Base-by-base conservation (phyloP, 2,113 vertebrate species). In the Colinus virginianus region DNA sequence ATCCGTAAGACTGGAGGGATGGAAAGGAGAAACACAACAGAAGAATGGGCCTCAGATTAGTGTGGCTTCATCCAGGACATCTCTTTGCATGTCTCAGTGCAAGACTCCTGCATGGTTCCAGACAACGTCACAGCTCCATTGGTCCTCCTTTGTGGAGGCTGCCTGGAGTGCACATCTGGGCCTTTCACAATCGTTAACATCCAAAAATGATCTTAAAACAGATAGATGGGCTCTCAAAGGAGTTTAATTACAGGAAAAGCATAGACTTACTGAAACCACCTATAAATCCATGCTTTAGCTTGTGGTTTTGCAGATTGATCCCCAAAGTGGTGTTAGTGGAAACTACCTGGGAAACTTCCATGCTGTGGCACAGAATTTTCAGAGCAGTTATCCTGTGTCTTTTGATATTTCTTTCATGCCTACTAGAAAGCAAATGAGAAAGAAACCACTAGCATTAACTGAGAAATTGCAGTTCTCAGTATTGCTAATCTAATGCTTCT, bases 281-380 rank as follows among this genome's bases (percentile, higher is more conserved):
- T 45, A 2, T 3, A 59, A 59, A 7, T 20, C 32, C 21, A 0
- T 43, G 79, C 34, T 43, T 77, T 22, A 36, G 22, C n/a, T 74
- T 11, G 26, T 46, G 1, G 1, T 11, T 71, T 63, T 19, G 21
- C 42, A 40, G 11, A 14, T 11, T 0, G 1, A 36, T 46, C 9
- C 23, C 26, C 26, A 63, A 78, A 43, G 1, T 48, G 14, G 8
- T 61, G 40, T 66, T 90, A 59, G 23, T 38, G 70, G 46, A 49
- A 70, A 30, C 58, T 42, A 23, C 1, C 45, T 59, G 72, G 8
- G 42, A 26, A 76, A 34, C 21, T 9, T 26, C 61, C 38, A 38
- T 5, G 9, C 22, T 14, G 43, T n/a, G 22, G 30, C 13, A 3
- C 13, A 78, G 77, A 86, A 26, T 21, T 26, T 90, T 93, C 19